phyloP scores from a whole-genome alignment of 2,113 vertebrate species.

The Spermophilus dauricus region DNA sequence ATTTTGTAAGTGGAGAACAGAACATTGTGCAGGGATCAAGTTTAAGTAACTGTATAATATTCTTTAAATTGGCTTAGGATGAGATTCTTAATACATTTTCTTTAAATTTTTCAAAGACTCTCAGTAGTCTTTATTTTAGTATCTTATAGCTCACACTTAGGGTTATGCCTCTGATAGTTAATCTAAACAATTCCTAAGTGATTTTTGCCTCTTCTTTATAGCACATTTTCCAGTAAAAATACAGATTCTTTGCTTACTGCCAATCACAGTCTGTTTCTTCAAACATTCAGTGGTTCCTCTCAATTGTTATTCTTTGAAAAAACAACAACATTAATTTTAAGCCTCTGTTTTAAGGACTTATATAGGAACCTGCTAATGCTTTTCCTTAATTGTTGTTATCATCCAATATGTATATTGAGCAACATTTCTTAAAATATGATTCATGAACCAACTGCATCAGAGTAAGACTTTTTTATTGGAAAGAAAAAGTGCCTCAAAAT shows the following conservation, averaged over 20 bases:
- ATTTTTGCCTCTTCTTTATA: background rate
- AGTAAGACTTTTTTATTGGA: background rate
- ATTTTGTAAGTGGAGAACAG: background rate
- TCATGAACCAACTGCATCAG: background rate
- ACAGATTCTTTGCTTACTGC: background rate
- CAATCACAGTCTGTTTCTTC: background rate
- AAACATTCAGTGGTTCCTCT: background rate
- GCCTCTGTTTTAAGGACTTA: background rate
- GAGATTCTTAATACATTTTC: background rate
- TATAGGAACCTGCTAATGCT: background rate
- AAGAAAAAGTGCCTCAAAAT: background rate
- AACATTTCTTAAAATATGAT: constrained; percentile 35
- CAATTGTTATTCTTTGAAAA: background rate
- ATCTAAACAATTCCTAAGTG: background rate
- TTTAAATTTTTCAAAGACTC: background rate
- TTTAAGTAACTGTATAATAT: background rate
- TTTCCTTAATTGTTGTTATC: background rate
- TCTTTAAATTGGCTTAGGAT: background rate
- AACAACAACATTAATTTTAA: background rate
- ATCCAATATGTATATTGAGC: background rate
- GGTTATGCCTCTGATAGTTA: background rate
- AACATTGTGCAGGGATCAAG: background rate
- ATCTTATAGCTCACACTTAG: background rate
- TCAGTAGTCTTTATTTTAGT: background rate
- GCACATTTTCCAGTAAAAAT: background rate